Base-by-base conservation (phyloP, 2,113 vertebrate species). In the Lonchura striata region DNA sequence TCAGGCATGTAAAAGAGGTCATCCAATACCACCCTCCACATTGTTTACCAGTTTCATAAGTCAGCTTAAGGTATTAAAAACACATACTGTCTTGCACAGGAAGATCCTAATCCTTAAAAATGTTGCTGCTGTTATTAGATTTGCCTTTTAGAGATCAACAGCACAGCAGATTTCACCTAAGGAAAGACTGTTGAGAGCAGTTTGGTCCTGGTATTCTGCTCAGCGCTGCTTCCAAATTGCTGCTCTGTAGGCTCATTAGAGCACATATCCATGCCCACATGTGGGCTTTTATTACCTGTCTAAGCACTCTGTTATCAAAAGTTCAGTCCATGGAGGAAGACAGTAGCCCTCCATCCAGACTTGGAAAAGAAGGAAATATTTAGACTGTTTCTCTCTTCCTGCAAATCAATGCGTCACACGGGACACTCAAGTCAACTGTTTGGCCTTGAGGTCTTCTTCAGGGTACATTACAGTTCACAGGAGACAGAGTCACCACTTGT, bases 11-110 rank as follows among this genome's bases (percentile, higher is more conserved):
- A 90, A 96, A 97, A 91, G 93, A 96, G 94, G 85, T 95, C 93
- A 96, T 53, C 88, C 68, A 94, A 53, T 63, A 92, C 52, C 61
- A 74, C 76, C 74, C 49, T 94, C 52, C 71, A 50, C 89, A 77
- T 78, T 97, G 78, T 95, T 97, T 94, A 94, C 86, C 81, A 54
- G 84, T 66, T 90, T 94, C 22, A 15, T 84, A 90, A 95, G 84
- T 93, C 91, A 91, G 96, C 94, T 97, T 96, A 96, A 96, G 93
- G 96, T 94, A 95, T 92, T 95, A 96, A 97, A 95, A 96, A 90
- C 61, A 85, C 66, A 86, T 46, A 88, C 66, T 78, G 88, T 94
- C 94, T 90, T 94, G 88, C 64, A 85, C 54, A 86, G 95, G 90
- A 97, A 96, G 81, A 85, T 87, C 85, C 80, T 95, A 96, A 96